Evolutionary conservation across 2,888 invertebrate genomes (phyloP).

Genomic region (Euphydryas editha): DNA sequence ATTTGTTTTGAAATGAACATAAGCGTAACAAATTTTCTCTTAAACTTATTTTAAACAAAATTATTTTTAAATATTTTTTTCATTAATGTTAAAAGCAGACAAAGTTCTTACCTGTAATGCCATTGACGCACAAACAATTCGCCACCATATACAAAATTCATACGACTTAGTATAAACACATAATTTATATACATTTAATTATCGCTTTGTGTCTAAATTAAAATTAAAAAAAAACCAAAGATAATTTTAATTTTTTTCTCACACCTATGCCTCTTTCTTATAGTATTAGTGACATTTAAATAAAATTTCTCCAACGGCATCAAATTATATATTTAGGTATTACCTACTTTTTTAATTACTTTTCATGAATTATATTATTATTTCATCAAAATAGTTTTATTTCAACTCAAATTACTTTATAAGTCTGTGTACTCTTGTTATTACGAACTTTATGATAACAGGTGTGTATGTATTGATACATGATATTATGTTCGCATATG

Average conservation of each 20-base stretch:
- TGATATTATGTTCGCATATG: conserved; percentile 9
- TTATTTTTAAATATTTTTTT: too few species aligned
- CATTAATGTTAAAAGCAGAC: conserved; percentile 13
- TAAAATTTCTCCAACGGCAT: not conserved
- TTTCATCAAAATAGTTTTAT: not conserved
- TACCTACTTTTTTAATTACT: too few species aligned
- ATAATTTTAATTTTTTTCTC: too few species aligned
- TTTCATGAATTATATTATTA: not conserved
- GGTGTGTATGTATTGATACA: not conserved
- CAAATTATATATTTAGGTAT: not conserved
- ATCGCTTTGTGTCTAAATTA: not conserved
- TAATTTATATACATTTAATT: not conserved
- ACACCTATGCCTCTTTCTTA: too few species aligned
- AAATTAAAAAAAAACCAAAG: conserved; percentile 5
- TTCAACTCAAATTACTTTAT: not conserved
- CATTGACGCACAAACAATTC: conserved; percentile 24
- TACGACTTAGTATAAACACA: conserved; percentile 18
- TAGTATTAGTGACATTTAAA: too few species aligned
- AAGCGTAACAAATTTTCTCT: too few species aligned
- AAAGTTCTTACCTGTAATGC: conserved; percentile 31
- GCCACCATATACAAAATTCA: conserved; percentile 32
- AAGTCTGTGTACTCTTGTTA: too few species aligned
- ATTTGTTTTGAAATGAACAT: too few species aligned
- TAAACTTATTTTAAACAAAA: too few species aligned
- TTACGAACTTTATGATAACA: not conserved